Base-by-base conservation (phyloP, 2,797 vertebrate species). In the Sebastes elongatus region DNA sequence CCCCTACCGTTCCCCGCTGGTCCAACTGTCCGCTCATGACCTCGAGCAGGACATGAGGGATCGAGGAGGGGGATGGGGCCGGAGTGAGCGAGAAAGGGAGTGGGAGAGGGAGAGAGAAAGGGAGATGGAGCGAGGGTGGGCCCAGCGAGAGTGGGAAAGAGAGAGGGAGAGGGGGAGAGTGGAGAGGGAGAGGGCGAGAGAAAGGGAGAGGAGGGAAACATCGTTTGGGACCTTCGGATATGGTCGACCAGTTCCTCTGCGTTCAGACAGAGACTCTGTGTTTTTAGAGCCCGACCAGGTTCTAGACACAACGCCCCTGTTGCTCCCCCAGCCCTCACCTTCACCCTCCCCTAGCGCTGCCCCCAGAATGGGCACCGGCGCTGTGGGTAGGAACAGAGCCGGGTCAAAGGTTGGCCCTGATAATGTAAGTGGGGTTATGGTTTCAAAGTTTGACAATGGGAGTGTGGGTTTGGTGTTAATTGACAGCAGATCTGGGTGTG, bases 241-340 rank as follows among this genome's bases (percentile, higher is more conserved):
- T 7, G 89, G 84, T 49, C 80, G 89, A 75, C 79, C 85, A 9
- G 86, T 89, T 69, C 93, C 94, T 35, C 64, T 94, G 32, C 89
- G 88, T 35, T 93, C 91, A 4, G 94, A 93, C 4, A 91, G 92
- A 70, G 94, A 95, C 71, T 93, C 93, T 1, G 93, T 94, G 38
- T 94, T 95, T 83, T 84, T 93, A 72, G 94, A 95, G 23, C 60
- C 90, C 0, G 94, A 95, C 5, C 91, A 91, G 53, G 89, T 83
- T 46, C 71, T 92, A 25, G 96, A 96, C 86, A 96, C 94, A 0
- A 89, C 92, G 1, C 95, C 95, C 2, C 86, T 96, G 65, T 87
- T 96, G 30, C 90, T 90, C 8, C 86, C 94, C 16, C 93, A 94
- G 64, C 89, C 91, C 3, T 92, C 93, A 30, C 94, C 93, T 4